Conservation (phyloP, 2,888 invertebrate genomes). For the Caenorhabditis virilis region DNA sequence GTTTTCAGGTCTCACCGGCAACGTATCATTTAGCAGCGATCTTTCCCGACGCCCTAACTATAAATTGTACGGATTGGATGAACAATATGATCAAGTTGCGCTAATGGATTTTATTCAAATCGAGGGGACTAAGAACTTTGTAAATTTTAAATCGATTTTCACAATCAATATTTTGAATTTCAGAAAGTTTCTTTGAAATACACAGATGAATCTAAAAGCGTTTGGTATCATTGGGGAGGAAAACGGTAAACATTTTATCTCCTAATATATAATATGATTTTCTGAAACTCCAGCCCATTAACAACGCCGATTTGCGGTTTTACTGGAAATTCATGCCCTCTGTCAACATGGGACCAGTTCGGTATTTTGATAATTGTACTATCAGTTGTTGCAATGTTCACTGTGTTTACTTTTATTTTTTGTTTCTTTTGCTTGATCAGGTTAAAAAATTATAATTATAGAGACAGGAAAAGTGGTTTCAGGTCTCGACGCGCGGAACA, state of each 20-base stretch:
- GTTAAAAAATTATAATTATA: too few species aligned
- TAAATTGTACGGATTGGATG: slow-evolving; percentile 32
- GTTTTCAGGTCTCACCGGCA: slow-evolving; percentile 34
- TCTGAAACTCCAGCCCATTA: too few species aligned
- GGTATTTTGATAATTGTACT: slow-evolving; percentile 33
- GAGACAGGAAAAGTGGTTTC: too few species aligned
- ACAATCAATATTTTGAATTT: slow-evolving; percentile 4
- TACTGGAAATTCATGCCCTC: slow-evolving; percentile 33
- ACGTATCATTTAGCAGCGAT: slow-evolving; percentile 33
- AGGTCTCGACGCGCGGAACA: slow-evolving; percentile 40
- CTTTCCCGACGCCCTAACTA: slow-evolving; percentile 32
- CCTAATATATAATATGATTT: too few species aligned
- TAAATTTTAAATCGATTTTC: not conserved
- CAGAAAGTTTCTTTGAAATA: slow-evolving; percentile 24
- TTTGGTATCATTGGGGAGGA: slow-evolving; percentile 31
- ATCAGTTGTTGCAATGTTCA: slow-evolving; percentile 16
- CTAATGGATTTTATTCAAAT: slow-evolving; percentile 21
- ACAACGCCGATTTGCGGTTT: slow-evolving; percentile 47
- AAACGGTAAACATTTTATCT: too few species aligned
- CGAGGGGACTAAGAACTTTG: slow-evolving; percentile 16
- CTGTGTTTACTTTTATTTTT: slow-evolving; percentile 4
- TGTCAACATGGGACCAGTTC: slow-evolving; percentile 42
- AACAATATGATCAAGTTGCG: slow-evolving; percentile 25
- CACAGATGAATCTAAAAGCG: slow-evolving; percentile 12
- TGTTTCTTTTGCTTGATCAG: not conserved